Percentiles rank a stretch among this genome's conserved stretches.
phyloP scores from a whole-genome alignment of 2,888 invertebrate genomes.

The Caenorhabditis wallacei region DNA sequence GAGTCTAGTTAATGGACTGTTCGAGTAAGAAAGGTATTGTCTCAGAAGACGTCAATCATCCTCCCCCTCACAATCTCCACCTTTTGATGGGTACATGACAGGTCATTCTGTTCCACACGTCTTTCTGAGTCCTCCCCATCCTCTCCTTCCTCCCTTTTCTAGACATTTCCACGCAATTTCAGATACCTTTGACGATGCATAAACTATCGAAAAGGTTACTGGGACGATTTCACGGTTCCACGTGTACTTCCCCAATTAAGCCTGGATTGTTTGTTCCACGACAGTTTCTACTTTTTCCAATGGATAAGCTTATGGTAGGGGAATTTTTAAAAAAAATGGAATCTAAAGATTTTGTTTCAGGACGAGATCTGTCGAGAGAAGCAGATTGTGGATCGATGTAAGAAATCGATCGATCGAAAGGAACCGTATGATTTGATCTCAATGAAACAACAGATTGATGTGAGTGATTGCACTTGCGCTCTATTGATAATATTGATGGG shows the following conservation, averaged over 20 bases:
- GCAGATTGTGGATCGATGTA: conserved; percentile 59
- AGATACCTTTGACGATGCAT: conserved; percentile 36
- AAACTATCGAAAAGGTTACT: conserved; percentile 30
- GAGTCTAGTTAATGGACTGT: neutral
- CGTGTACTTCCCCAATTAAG: conserved; percentile 13
- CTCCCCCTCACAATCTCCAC: too few relatives aligned
- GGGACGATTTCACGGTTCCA: conserved; percentile 35
- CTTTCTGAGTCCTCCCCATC: too few relatives aligned
- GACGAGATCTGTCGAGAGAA: conserved; percentile 55
- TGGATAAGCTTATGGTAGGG: conserved; percentile 45
- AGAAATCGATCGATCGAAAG: conserved; percentile 45
- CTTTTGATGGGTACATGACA: too few relatives aligned
- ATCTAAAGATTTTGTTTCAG: conserved; percentile 14
- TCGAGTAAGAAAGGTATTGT: too few relatives aligned
- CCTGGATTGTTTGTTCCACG: neutral
- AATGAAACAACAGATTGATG: conserved; percentile 59
- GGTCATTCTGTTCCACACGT: too few relatives aligned
- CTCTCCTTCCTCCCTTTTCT: neutral
- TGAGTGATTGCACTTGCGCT: conserved; percentile 21
- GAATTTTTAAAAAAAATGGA: neutral
- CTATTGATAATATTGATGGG: too few relatives aligned
- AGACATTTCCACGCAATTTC: too few relatives aligned
- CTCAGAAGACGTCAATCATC: too few relatives aligned
- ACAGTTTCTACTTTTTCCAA: conserved; percentile 40
- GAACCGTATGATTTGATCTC: conserved; percentile 58